Base-by-base conservation (phyloP, 2,113 vertebrate genomes). In the Pogonocichla stellata region DNA sequence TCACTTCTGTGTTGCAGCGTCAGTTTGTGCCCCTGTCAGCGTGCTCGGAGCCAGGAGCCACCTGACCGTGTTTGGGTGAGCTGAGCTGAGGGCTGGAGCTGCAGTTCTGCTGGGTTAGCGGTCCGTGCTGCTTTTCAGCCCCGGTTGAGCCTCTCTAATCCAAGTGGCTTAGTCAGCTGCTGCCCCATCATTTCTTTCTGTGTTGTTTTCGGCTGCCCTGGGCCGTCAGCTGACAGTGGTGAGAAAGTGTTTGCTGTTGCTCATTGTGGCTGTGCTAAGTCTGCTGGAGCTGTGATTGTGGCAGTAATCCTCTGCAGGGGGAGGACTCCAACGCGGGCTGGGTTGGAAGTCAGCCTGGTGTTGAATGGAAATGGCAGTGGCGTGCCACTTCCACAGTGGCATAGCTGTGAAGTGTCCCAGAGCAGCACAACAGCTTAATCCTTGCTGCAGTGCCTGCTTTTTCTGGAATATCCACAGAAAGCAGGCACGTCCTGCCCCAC, bases 151-250 rank as follows among this genome's bases (percentile, higher is more conserved):
- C 88, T 45, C 33, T 54, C 31, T 96, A 95, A 96, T 95, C 93
- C 48, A 1, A 15, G 88, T 26, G 62, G 91, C 48, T 93, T 91
- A 95, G 5, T n/a, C 85, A 80, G 16, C 34, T 92, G 91, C 95
- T 95, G 84, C 53, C 62, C 93, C 77, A 77, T 93, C 91, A n/a
- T 40, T 93, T 95, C 74, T 94, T 86, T 79, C 67, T 64, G 80
- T 40, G 88, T 45, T 96, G 95, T 83, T 91, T 79, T 62, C 2
- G 0, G 38, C 42, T 0, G 13, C 38, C 33, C 53, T 4, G 80
- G 88, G 62, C 93, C 67, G 5, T 91, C 91, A 86, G 91, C 88
- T 92, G 91, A 89, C 10, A 64, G 58, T 28, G 85, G 61, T 1
- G 34, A 67, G 91, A 62, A 79, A n/a, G 91, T 2, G 34, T 72